Evolutionary conservation across 2,888 invertebrate genomes (phyloP).

Genomic region (Rosalia funebris): DNA sequence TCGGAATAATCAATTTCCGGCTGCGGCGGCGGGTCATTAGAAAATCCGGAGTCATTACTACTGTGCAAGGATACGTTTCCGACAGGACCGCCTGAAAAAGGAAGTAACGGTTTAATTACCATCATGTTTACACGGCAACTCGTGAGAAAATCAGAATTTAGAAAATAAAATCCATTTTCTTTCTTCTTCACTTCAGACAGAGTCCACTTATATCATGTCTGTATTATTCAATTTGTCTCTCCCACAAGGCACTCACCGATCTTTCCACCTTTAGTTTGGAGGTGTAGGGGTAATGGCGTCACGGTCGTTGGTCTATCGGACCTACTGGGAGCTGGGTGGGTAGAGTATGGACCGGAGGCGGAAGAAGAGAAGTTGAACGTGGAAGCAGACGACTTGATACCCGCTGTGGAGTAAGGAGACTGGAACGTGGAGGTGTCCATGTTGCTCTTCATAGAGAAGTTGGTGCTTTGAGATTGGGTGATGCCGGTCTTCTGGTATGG

Average conservation of each 20-base stretch:
- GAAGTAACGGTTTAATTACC: constrained; percentile 19
- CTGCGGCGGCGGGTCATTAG: constrained; percentile 86
- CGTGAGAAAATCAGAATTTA: too few relatives aligned
- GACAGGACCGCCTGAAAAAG: constrained; percentile 62
- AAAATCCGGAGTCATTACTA: constrained; percentile 92
- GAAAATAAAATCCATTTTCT: too few relatives aligned
- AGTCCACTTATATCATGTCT: too few relatives aligned
- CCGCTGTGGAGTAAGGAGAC: constrained; percentile 56
- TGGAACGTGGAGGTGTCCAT: constrained; percentile 56
- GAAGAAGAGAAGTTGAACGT: constrained; percentile 65
- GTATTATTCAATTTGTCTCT: too few relatives aligned
- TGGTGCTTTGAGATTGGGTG: constrained; percentile 74
- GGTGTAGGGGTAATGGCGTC: constrained; percentile 60
- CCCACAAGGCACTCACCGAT: constrained; percentile 56
- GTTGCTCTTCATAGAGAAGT: constrained; percentile 60
- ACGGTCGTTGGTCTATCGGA: constrained; percentile 59
- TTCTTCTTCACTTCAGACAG: too few relatives aligned
- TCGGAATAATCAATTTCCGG: constrained; percentile 92
- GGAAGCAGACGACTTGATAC: constrained; percentile 70
- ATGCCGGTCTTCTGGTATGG: constrained; percentile 62
- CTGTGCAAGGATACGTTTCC: constrained; percentile 86
- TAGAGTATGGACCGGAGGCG: constrained; percentile 58
- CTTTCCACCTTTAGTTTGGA: constrained; percentile 57
- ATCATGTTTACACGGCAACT: background rate
- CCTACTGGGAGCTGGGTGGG: constrained; percentile 61